phyloP scores from a whole-genome alignment of 2,113 vertebrate species.

The Nicator chloris region DNA sequence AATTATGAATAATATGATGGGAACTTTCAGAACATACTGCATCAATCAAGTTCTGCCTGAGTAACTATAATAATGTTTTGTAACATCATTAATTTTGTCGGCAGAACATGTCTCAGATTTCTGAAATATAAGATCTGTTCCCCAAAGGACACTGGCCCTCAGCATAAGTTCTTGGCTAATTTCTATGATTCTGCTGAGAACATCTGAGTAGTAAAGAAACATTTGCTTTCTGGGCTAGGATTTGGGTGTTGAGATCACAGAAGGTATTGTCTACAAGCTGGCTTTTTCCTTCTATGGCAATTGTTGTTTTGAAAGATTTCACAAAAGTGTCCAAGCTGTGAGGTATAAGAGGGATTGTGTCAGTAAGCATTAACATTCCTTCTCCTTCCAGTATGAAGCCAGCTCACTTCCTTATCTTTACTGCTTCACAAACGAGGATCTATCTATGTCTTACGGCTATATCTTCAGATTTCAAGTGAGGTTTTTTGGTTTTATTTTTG shows the following conservation, averaged over 20 bases:
- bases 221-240: background rate
- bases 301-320: constrained; percentile 7
- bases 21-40: constrained; percentile 24
- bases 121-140: constrained; percentile 7
- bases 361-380: background rate
- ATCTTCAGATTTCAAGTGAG: background rate
- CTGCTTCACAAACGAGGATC: background rate
- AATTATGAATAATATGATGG: constrained; percentile 3
- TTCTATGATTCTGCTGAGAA: background rate
- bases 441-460: background rate
- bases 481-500: background rate
- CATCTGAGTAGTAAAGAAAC: background rate
- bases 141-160: background rate
- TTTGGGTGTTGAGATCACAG: background rate
- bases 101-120: background rate
- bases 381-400: background rate
- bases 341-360: background rate
- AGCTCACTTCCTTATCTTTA: background rate
- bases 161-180: background rate
- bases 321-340: background rate
- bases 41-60: background rate
- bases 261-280: background rate
- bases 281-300: background rate
- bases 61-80: background rate
- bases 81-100: constrained; percentile 1